Percentiles rank a stretch among this genome's conserved stretches.
phyloP scores from a whole-genome alignment of 1,140 invertebrate genomes.

The Sarcophaga peregrina region DNA sequence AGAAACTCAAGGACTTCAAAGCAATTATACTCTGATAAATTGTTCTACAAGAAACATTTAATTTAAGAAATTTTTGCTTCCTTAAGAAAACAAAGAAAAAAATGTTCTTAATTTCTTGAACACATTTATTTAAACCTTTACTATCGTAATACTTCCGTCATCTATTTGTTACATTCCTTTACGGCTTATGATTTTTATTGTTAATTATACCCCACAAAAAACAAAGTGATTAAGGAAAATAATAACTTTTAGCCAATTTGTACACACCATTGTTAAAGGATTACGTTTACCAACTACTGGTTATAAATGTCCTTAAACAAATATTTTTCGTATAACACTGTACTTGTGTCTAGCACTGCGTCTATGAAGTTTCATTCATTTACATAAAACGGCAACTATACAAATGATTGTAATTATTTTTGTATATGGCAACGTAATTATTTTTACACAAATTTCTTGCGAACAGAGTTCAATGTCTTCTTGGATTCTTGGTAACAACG shows the following conservation, averaged over 20 bases:
- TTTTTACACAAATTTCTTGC: not conserved
- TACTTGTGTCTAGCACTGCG: not conserved
- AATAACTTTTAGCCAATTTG: not conserved
- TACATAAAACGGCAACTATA: not conserved
- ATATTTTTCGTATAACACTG: not conserved
- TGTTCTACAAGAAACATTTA: too few species aligned
- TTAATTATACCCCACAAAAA: too few species aligned
- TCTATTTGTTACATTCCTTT: too few species aligned
- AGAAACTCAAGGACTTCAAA: too few species aligned
- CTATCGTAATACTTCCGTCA: too few species aligned
- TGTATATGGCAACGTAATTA: not conserved
- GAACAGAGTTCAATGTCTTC: not conserved
- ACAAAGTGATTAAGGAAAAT: not conserved
- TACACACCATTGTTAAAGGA: not conserved
- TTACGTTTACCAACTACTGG: not conserved
- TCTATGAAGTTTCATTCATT: not conserved
- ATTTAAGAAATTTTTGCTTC: too few species aligned
- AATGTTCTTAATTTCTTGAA: too few species aligned
- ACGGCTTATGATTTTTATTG: too few species aligned
- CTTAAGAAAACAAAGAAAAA: too few species aligned
- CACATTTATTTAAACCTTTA: too few species aligned
- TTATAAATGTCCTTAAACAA: too few species aligned
- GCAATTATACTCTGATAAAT: too few species aligned
- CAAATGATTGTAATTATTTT: not conserved
- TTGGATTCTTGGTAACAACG: not conserved